A percentile compares a stretch with the other conserved stretches of the same genome.
phyloP scores from a whole-genome alignment of 2,113 vertebrate genomes.

The Phyllostomus discolor region DNA sequence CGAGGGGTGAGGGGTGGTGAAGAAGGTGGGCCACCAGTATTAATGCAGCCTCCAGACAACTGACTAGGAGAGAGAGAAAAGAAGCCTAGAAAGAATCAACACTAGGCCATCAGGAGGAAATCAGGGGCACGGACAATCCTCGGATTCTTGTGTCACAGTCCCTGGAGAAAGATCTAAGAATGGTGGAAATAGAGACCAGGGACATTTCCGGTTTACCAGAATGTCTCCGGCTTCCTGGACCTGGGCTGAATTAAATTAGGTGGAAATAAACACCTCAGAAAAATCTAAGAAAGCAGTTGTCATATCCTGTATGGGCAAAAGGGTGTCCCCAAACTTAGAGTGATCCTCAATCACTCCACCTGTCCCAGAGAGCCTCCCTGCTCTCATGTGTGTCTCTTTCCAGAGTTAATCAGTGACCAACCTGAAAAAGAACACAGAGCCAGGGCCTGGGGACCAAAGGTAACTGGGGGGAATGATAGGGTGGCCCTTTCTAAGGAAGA shows the following conservation, averaged over 20 bases:
- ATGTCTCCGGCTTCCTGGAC: background rate
- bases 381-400: background rate
- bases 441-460: background rate
- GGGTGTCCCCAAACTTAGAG: background rate
- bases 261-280: background rate
- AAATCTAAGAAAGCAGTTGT: background rate
- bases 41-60: background rate
- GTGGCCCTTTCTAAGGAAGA: background rate
- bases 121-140: too few relatives aligned
- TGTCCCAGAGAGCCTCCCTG: background rate
- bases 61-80: background rate
- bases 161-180: background rate
- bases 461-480: background rate
- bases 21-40: background rate
- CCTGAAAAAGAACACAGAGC: background rate
- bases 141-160: background rate
- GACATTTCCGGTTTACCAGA: background rate
- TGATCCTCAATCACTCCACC: background rate
- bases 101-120: background rate
- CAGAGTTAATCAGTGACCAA: constrained; percentile 25
- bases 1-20: background rate
- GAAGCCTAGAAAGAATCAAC: background rate
- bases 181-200: background rate
- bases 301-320: background rate
- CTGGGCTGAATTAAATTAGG: background rate